Percentiles rank a stretch among this genome's conserved stretches.
Conservation (phyloP, 2,888 invertebrate genomes). For the Tetragonisca angustula region DNA sequence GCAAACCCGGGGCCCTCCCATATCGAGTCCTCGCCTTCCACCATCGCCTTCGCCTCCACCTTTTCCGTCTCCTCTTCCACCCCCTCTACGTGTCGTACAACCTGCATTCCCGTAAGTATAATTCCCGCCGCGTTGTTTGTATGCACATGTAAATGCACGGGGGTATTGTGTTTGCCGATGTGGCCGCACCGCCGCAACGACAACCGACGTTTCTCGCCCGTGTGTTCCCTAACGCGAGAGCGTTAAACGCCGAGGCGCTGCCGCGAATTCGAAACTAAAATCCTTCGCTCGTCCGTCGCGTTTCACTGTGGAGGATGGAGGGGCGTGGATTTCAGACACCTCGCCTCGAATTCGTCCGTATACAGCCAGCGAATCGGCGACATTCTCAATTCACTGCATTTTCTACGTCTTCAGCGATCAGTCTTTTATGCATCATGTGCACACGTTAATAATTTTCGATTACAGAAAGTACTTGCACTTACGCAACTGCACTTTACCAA, state of each 20-base stretch:
- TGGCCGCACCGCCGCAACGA: slow-evolving; percentile 51
- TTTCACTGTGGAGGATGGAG: too few species aligned
- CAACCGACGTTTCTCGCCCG: slow-evolving; percentile 34
- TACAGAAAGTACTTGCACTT: too few species aligned
- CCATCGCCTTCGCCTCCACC: slow-evolving; percentile 51
- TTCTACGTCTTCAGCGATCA: too few species aligned
- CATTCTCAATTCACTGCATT: too few species aligned
- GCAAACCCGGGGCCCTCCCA: slow-evolving; percentile 53
- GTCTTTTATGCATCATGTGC: too few species aligned
- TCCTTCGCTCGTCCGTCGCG: background rate
- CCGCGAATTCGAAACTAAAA: slow-evolving; percentile 13
- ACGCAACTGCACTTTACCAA: too few species aligned
- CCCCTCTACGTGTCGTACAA: slow-evolving; percentile 38
- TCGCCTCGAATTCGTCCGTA: too few species aligned
- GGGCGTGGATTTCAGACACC: too few species aligned
- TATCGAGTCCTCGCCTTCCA: slow-evolving; percentile 53
- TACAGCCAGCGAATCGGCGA: too few species aligned
- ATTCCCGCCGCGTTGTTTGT: slow-evolving; percentile 77
- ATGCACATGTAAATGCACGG: slow-evolving; percentile 79
- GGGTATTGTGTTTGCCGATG: slow-evolving; percentile 79
- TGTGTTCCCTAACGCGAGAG: slow-evolving; percentile 41
- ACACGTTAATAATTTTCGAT: too few species aligned
- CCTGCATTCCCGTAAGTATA: slow-evolving; percentile 72
- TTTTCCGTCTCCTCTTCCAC: slow-evolving; percentile 43
- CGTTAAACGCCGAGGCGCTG: slow-evolving; percentile 19